Evolutionary conservation across 2,888 invertebrate genomes (phyloP), one percentile per base, ranked within the genome.

Genomic region (Acronicta alni): DNA sequence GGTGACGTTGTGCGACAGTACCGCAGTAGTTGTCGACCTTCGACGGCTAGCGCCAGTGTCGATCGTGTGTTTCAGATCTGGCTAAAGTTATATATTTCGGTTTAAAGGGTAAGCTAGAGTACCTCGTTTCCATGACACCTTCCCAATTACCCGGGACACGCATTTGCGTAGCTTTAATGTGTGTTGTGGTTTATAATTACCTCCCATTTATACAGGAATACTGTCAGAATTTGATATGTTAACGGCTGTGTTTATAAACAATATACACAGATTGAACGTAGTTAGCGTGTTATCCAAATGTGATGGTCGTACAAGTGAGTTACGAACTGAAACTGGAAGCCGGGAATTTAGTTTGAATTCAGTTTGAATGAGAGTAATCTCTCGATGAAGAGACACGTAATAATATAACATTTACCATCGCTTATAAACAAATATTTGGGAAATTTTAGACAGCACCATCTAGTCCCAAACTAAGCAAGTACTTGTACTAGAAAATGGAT

Each of bases 111-210:
- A 4, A 1, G 6, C 7, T 26, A 26, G 3, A 26, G 10, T 26
- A 26, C 10, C 10, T 10, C 10, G 26, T 65, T 71, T 77, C 68
- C 72, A 67, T 69, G 60, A 69, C 57, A 58, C 73, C 67, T 71
- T 69, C 65, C 64, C 69, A 68, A 80, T 81, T 82, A 79, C 67
- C 17, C 53, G 20, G 55, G 43, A 70, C 52, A 61, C 43, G 46
- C 14, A 57, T 18, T 42, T 45, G 32, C 58, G 49, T 54, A 23
- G 42, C 57, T 46, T 49, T 72, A 69, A 67, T 67, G 59, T 53
- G 46, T 56, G 67, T 54, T 57, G 59, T 48, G 73, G 67, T 64
- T 53, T 65, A 53, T 69, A 68, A 71, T 75, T 66, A 71, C 63
- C 54, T 43, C 32, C 41, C 57, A 62, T 67, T 70, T 43, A 54